Percentiles rank a stretch among this genome's conserved stretches.
phyloP scores from a whole-genome alignment of 2,888 invertebrate species.

The Oxycera nigricornis region DNA sequence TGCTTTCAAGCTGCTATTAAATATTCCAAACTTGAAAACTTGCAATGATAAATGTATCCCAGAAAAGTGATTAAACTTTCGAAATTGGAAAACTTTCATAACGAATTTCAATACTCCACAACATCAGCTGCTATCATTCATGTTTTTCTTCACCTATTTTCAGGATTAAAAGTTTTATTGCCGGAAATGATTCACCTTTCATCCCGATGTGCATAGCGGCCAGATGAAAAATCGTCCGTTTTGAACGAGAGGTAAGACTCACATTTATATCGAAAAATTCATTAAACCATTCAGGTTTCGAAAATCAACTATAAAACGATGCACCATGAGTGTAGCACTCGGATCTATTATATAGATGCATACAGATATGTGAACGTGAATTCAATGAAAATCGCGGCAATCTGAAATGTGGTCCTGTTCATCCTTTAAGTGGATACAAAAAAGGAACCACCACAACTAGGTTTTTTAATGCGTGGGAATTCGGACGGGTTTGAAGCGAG shows the following conservation, averaged over 20 bases:
- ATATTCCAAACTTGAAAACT: no score
- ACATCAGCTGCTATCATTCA: slow-evolving; percentile 3
- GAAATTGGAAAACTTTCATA: slow-evolving; percentile 19
- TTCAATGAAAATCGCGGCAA: no score
- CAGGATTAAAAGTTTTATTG: slow-evolving; percentile 17
- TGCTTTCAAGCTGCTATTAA: no score
- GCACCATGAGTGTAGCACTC: not conserved
- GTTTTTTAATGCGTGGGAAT: not conserved
- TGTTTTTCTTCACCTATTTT: slow-evolving; percentile 13
- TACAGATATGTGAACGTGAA: no score
- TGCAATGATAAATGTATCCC: not conserved
- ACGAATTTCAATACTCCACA: slow-evolving; percentile 4
- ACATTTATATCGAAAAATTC: slow-evolving; percentile 36
- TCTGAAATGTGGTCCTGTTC: no score
- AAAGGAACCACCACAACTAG: not conserved
- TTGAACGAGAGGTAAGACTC: slow-evolving; percentile 23
- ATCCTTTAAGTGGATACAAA: no score
- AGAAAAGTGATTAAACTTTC: slow-evolving; percentile 29
- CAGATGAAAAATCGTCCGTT: not conserved
- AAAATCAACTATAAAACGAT: not conserved
- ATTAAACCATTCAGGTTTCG: slow-evolving; percentile 17
- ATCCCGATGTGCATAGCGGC: not conserved
- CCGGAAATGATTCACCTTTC: not conserved
- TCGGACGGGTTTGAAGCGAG: not conserved
- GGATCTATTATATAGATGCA: no score